Percentiles rank a stretch among this genome's conserved stretches.
phyloP scores from a whole-genome alignment of 2,797 vertebrate species.

The Hylomyscus alleni region DNA sequence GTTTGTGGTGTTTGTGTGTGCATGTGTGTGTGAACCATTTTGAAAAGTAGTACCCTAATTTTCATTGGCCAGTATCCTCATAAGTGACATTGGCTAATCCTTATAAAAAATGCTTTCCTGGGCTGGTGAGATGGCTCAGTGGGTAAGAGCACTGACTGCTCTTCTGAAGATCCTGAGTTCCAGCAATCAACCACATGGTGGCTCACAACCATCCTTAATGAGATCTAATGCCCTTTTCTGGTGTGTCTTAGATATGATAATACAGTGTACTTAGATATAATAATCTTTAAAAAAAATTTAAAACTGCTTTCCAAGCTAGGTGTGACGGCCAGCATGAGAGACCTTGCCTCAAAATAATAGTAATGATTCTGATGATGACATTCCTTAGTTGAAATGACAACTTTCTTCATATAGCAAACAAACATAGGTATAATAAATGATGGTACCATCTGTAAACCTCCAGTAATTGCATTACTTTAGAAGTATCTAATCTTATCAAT shows the following conservation, averaged over 20 bases:
- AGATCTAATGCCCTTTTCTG: too few relatives aligned
- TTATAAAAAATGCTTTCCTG: constrained; percentile 41
- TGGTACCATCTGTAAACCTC: not conserved
- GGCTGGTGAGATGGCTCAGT: too few relatives aligned
- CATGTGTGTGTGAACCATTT: not conserved
- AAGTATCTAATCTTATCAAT: constrained; percentile 25
- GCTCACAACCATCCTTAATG: too few relatives aligned
- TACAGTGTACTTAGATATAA: too few relatives aligned
- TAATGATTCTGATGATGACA: not conserved
- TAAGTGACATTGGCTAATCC: not conserved
- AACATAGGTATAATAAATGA: not conserved
- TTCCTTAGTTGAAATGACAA: not conserved
- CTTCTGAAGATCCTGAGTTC: too few relatives aligned
- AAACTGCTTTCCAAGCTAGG: not conserved
- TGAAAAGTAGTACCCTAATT: not conserved
- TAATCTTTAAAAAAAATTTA: not conserved
- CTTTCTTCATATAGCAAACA: not conserved
- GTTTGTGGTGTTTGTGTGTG: too few relatives aligned
- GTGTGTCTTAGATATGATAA: too few relatives aligned
- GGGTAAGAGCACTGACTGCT: too few relatives aligned
- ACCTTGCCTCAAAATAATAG: not conserved
- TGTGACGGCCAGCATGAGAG: not conserved
- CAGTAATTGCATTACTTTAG: not conserved
- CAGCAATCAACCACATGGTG: too few relatives aligned
- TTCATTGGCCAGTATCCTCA: not conserved